Base-by-base conservation (phyloP, 2,888 invertebrate species). In the Erebia aethiops region DNA sequence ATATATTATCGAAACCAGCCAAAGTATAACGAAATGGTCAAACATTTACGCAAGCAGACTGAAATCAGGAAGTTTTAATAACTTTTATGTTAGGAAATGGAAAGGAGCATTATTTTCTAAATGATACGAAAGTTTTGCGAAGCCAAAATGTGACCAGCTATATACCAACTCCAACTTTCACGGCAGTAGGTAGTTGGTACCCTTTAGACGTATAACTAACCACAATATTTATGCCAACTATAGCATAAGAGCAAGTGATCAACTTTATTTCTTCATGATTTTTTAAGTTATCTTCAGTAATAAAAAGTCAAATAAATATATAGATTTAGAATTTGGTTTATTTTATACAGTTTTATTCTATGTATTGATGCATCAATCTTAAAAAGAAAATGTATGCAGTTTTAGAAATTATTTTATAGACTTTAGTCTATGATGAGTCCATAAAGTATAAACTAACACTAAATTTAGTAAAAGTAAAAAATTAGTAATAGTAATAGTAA, bases 201-300 rank as follows among this genome's bases (percentile, higher is more conserved):
- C 75, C 71, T 76, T 67, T 72, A 68, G 70, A 26, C 56, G 65
- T 71, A 70, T 76, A 76, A 69, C 73, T 73, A 77, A 77, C 77
- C 77, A 70, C 73, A 78, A 77, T 77, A 75, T 80, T 81, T 79
- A 80, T 77, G 74, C 69, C 76, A 75, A 70, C 75, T 43, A 57
- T 66, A 66, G 52, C 43, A 21, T 43, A 66, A 8, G 66, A 56
- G 56, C 9, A 7, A 7, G 66, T 57, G 14, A 46, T 21, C 43
- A 7, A 35, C 35, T 7, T 35, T 35, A 35, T 35, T 35, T 35
- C 35, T 5, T 0, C 35, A 35, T 35, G 35, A 35, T 35, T 35
- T 35, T 35, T 35, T 35, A 35, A 35, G 35, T 35, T 7, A 35
- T 35, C 3, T 35, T 35, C 35, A 26, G 26, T 35, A 7, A 35